Conservation (phyloP, 1,140 invertebrate genomes). For the Polyergus mexicanus region DNA sequence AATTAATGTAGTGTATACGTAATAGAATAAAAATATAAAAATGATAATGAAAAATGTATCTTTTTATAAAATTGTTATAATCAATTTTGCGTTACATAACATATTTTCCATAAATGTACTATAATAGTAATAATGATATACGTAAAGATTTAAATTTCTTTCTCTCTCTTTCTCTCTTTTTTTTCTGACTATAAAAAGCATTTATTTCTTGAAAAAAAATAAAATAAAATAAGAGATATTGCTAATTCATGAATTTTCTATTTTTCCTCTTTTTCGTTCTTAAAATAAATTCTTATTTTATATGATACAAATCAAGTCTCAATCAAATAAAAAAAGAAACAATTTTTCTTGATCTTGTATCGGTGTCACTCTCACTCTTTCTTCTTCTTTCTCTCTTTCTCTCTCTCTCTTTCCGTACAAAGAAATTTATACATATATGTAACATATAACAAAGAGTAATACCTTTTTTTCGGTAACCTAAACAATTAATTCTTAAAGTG, state of each 20-base stretch:
- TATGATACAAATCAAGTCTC: neutral
- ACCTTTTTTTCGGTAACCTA: too few relatives aligned
- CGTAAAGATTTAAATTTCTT: too few relatives aligned
- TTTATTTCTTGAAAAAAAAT: neutral
- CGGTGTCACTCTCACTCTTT: too few relatives aligned
- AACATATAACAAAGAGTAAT: neutral
- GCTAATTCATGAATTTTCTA: neutral
- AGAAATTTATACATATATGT: neutral
- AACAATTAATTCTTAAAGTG: slow-evolving; percentile 7
- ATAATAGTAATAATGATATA: too few relatives aligned
- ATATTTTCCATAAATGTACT: neutral
- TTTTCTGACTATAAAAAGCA: neutral
- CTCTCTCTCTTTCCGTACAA: neutral
- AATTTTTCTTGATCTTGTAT: neutral
- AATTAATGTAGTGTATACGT: neutral
- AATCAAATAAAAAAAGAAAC: neutral
- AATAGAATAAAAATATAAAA: neutral
- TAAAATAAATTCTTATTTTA: slow-evolving; percentile 3
- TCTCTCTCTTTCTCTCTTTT: neutral
- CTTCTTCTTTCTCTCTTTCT: too few relatives aligned
- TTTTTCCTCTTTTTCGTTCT: too few relatives aligned
- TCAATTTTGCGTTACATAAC: neutral
- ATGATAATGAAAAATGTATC: neutral
- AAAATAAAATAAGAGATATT: neutral
- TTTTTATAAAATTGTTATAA: neutral